Evolutionary conservation across 2,888 invertebrate species (phyloP), one percentile per base, ranked within the genome.

Genomic region (Odontothrips loti): DNA sequence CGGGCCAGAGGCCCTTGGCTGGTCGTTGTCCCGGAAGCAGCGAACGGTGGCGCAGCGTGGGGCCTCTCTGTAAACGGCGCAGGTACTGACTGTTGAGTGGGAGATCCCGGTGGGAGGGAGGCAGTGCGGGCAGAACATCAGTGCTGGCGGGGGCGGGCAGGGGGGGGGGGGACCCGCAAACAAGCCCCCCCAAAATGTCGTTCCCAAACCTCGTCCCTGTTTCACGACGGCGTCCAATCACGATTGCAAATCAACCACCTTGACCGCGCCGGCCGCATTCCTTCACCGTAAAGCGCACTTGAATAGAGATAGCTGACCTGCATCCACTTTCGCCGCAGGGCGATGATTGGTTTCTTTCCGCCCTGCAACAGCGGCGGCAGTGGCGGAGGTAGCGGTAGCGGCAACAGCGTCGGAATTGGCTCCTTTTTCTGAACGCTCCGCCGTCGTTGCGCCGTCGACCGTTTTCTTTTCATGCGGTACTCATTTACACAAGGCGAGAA

Each of bases 231-330:
- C 34, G 27, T 75, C 68, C 68, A 75, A 75, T 75, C 68, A 75
- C 27, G 68, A 27, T 75, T 75, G 68, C 68, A 75, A 75, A 75
- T 75, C 68, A 75, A 27, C 68, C 27, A 27, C 23, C 68, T 75
- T 58, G 58, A 58, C 58, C 12, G 58, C 58, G 58, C 0, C 58
- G 58, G 0, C 15, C 17, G n/a, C 58, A 43, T 4, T 43, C 34
- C 6, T 43, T 43, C 34, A 43, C 34, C 34, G 34, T 43, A 43
- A 43, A n/a, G n/a, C n/a, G 34, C 34, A 43, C 34, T 43, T 6
- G 34, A 6, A 43, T 43, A 43, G 34, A 43, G 34, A 43, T 43
- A 43, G 34, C 34, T 43, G 34, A n/a, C n/a, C n/a, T n/a, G n/a
- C n/a, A n/a, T n/a, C n/a, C n/a, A n/a, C n/a, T n/a, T n/a, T n/a